Evolutionary conservation across 2,888 invertebrate species (phyloP).

Genomic region (Megastigmus dorsalis): DNA sequence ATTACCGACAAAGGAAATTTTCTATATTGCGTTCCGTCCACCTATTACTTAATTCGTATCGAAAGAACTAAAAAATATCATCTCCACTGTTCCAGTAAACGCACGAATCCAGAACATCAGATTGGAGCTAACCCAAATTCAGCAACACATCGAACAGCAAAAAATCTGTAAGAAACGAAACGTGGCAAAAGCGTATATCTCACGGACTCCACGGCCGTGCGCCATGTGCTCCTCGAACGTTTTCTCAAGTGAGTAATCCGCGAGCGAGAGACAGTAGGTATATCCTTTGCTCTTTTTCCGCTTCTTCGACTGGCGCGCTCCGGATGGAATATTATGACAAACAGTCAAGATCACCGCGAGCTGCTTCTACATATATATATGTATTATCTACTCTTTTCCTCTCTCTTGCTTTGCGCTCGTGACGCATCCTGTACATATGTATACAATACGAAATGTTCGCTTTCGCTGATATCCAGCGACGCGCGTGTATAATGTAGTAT

Average conservation of each 20-base stretch:
- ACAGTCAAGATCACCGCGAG: constrained; percentile 10
- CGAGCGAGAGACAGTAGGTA: no score
- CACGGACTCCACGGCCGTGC: no score
- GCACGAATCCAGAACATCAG: not conserved
- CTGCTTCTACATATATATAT: no score
- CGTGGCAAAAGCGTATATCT: no score
- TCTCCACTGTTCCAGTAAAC: no score
- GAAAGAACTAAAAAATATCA: no score
- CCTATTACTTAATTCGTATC: no score
- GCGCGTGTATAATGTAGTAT: no score
- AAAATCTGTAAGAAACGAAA: no score
- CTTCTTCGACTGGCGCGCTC: not conserved
- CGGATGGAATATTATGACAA: not conserved
- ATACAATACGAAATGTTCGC: not conserved
- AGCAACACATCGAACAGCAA: not conserved
- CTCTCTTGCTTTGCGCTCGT: not conserved
- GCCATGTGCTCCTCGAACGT: no score
- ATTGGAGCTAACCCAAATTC: not conserved
- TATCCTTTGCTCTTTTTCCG: constrained; percentile 16
- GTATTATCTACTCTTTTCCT: constrained; percentile 6
- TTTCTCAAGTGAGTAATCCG: constrained; percentile 38
- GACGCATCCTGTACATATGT: constrained; percentile 17
- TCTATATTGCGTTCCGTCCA: no score
- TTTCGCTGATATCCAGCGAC: constrained; percentile 12
- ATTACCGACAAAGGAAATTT: no score